Percentiles rank a stretch among this genome's conserved stretches.
These are phyloP conservation scores for Camponotus pennsylvanicus DNA, from an alignment of 1,140 invertebrate species.

Conservation along the genomic window DNA sequence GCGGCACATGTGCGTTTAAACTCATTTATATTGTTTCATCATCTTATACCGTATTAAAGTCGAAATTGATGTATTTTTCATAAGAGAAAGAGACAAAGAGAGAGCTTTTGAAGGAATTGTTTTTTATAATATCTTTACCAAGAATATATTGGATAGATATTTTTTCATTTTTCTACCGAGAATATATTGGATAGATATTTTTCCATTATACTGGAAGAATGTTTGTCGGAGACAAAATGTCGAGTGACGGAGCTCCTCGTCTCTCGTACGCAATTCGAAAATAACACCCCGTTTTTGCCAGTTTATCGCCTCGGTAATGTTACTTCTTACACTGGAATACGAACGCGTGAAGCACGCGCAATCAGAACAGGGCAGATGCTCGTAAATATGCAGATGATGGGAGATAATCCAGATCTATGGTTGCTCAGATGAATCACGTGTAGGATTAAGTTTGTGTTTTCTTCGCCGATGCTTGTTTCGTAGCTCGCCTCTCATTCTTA, in stretches of 20 bases:
- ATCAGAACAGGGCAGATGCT: slow-evolving; percentile 76
- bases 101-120: neutral
- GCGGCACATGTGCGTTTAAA: neutral
- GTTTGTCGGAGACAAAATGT: neutral
- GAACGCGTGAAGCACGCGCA: slow-evolving; percentile 68
- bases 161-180: neutral
- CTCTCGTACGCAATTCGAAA: slow-evolving; percentile 43
- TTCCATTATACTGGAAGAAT: neutral
- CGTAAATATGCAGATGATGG: slow-evolving; percentile 83
- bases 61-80: neutral
- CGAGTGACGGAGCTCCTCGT: slow-evolving; percentile 2
- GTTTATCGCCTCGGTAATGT: slow-evolving; percentile 57
- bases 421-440: slow-evolving; percentile 76
- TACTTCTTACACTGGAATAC: slow-evolving; percentile 64
- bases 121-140: slow-evolving; percentile 33
- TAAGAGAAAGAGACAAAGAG: neutral
- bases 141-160: neutral
- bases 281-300: neutral
- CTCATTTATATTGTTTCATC: neutral
- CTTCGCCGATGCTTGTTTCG: slow-evolving; percentile 72
- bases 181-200: neutral
- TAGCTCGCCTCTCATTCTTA: slow-evolving; percentile 54
- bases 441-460: slow-evolving; percentile 81
- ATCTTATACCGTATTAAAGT: slow-evolving; percentile 19
- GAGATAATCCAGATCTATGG: slow-evolving; percentile 82